These are phyloP conservation scores for Bos taurus DNA, from an alignment of 2,113 vertebrate species.

Conservation along the genomic window ARS-UCD2.0 NC_037328.1:84048501-84049000, in stretches of 20 bases:
- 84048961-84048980: neutral
- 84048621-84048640: constrained; percentile 44
- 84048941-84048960: neutral
- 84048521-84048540: neutral
- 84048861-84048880: neutral
- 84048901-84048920: neutral
- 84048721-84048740: constrained; percentile 19
- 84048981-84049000: neutral
- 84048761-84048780: neutral
- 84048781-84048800: neutral
- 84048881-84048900: constrained; percentile 12
- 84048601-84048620: constrained; percentile 18
- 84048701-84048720: neutral
- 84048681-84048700: neutral
- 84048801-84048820: neutral
- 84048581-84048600: constrained; percentile 3
- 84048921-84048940: neutral
- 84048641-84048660: constrained; percentile 29
- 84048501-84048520: neutral
- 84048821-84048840: neutral
- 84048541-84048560: neutral
- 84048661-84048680: neutral
- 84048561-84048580: constrained; percentile 24
- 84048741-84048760: neutral
- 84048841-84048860: neutral